These are phyloP conservation scores for Cryptocheilus praepositus DNA, from an alignment of 2,888 invertebrate genomes.

Conservation along the genomic window DNA sequence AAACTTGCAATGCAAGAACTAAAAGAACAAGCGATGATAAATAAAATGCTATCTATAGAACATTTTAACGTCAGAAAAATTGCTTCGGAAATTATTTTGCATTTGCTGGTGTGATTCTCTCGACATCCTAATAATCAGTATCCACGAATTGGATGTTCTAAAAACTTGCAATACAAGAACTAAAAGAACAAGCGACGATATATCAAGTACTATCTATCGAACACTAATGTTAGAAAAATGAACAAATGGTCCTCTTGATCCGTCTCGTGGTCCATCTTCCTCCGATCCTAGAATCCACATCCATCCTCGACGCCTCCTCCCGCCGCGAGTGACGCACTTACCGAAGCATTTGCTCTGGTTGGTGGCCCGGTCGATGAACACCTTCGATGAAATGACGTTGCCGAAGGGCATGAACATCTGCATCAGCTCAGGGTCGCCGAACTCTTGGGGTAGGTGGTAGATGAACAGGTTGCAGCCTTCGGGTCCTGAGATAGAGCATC, in stretches of 20 bases:
- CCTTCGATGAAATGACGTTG: slow-evolving; percentile 99
- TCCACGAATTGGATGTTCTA: too few relatives aligned
- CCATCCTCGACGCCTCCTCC: background rate
- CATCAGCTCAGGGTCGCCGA: slow-evolving; percentile 99
- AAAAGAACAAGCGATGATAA: too few relatives aligned
- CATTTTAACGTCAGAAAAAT: too few relatives aligned
- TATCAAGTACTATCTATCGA: too few relatives aligned
- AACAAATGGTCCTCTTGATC: background rate
- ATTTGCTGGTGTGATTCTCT: too few relatives aligned
- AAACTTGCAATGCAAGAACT: too few relatives aligned
- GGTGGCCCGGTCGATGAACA: slow-evolving; percentile 99
- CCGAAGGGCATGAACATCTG: slow-evolving; percentile 99
- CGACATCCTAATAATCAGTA: too few relatives aligned
- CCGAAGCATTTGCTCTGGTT: slow-evolving; percentile 99
- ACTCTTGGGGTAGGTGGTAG: slow-evolving; percentile 99
- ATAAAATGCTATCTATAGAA: too few relatives aligned
- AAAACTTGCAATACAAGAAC: too few relatives aligned
- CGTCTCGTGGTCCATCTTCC: slow-evolving; percentile 30
- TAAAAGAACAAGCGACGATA: too few relatives aligned
- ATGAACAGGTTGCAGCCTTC: slow-evolving; percentile 99
- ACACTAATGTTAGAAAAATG: too few relatives aligned
- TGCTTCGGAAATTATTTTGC: too few relatives aligned
- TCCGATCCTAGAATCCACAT: slow-evolving; percentile 1
- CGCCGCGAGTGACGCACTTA: slow-evolving; percentile 77
- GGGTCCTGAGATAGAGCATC: slow-evolving; percentile 97